Base-by-base conservation (phyloP, 2,888 invertebrate species). In the Pristionchus fissidentatus region DNA sequence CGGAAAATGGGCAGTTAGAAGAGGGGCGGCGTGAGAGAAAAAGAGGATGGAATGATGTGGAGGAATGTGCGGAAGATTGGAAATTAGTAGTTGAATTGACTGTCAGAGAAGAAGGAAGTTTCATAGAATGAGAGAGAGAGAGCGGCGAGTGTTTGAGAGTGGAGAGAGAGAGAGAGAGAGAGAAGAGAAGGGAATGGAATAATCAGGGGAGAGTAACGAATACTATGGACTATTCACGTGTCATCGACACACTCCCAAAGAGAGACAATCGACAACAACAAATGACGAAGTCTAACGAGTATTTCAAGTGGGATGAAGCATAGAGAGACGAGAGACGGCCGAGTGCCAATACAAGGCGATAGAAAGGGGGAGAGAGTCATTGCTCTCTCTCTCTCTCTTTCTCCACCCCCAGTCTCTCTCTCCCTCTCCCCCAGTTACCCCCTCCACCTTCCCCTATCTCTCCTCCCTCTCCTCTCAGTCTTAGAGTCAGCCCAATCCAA, bases 281-380 rank as follows among this genome's bases (percentile, higher is more conserved):
- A 41, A 41, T 70, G 70, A 70, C 41, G n/a, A 15, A 77, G 75
- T 77, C 19, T 77, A 77, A 77, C 46, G 75, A 77, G 46, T 46
- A 77, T 32, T 77, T 49, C 35, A 62, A 10, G 19, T 15, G 73
- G 43, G 46, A 73, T 49, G 49, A 77, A 77, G 75, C 49, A 35
- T 4, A 32, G 46, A 77, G 49, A 49, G 70, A 70, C 5, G 66
- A 46, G 75, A 75, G 49, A 77, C 32, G 32, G 49, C 32, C 22
- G 75, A 77, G 46, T 49, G 49, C 75, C 70, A 70, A 70, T 70
- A 70, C 70, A 70, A 70, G 70, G 70, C 70, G 70, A 70, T 70
- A 70, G 70, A 70, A 66, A 70, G 38, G 70, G 70, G 49, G 29
- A 49, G 75, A 19, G 75, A 77, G 75, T 29, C 43, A 73, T 73